These are phyloP conservation scores for Orussus abietinus DNA, from an alignment of 1,140 invertebrate genomes.

Conservation along the genomic window DNA sequence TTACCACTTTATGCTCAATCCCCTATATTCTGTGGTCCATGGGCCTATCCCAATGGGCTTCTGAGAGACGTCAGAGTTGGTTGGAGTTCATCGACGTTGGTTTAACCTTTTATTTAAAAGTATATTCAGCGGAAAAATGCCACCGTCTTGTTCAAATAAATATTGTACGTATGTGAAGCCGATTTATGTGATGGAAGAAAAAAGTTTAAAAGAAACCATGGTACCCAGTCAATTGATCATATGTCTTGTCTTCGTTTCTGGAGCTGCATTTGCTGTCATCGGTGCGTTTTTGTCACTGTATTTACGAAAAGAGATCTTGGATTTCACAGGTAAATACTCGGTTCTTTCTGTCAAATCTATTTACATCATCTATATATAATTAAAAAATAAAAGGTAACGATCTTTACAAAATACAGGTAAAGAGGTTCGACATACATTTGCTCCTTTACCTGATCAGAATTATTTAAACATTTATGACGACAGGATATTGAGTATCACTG, in stretches of 20 bases:
- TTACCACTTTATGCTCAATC: too few species aligned
- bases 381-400: not conserved
- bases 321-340: conserved; percentile 22
- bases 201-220: conserved; percentile 16
- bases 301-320: conserved; percentile 15
- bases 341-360: not conserved
- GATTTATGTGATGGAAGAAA: conserved; percentile 19
- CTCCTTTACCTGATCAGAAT: conserved; percentile 34
- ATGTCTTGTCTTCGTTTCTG: conserved; percentile 28
- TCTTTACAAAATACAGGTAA: conserved; percentile 7
- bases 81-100: too few species aligned
- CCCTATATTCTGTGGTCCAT: too few species aligned
- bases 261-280: conserved; percentile 31
- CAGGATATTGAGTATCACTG: conserved; percentile 26
- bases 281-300: conserved; percentile 31
- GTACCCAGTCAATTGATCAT: conserved; percentile 24
- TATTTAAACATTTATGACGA: conserved; percentile 42
- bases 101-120: too few species aligned
- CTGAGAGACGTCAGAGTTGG: too few species aligned
- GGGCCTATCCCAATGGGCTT: too few species aligned
- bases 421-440: conserved; percentile 24
- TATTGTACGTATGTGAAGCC: conserved; percentile 16
- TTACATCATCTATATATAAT: not conserved
- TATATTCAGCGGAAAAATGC: conserved; percentile 29
- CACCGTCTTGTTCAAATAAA: conserved; percentile 14